A percentile compares a stretch with the other conserved stretches of the same genome.
These are phyloP conservation scores for Eugnorisma glareosa DNA, from an alignment of 2,888 invertebrate species.

Conservation along the genomic window DNA sequence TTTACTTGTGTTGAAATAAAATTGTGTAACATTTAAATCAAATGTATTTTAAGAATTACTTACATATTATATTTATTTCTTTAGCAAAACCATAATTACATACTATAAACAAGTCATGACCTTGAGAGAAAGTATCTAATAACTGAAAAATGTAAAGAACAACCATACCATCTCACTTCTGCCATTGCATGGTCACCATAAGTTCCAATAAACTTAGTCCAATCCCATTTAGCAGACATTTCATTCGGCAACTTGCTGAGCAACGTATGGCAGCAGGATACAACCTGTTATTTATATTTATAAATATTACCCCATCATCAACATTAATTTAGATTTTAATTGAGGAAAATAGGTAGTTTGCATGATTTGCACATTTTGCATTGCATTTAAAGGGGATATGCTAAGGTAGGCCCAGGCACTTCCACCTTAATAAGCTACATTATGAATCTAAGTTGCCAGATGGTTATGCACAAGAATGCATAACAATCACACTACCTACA, in stretches of 20 bases:
- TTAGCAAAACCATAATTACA: neutral
- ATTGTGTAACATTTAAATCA: neutral
- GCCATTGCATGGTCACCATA: conserved; percentile 88
- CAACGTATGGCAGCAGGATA: conserved; percentile 91
- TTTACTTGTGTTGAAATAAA: conserved; percentile 9
- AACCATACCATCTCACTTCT: conserved; percentile 91
- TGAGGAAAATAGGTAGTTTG: conserved; percentile 41
- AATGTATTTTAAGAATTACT: neutral
- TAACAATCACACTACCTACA: conserved; percentile 27
- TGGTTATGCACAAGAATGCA: conserved; percentile 43
- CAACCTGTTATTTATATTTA: conserved; percentile 82
- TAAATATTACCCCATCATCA: conserved; percentile 5
- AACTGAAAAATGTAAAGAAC: neutral
- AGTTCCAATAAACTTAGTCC: conserved; percentile 92
- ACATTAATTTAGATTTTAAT: conserved; percentile 11
- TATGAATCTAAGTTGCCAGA: conserved; percentile 16
- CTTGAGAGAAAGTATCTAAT: neutral
- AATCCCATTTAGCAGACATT: conserved; percentile 93
- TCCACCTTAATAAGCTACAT: neutral
- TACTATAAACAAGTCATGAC: neutral
- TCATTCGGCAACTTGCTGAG: conserved; percentile 91
- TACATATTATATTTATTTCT: neutral
- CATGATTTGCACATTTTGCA: conserved; percentile 3
- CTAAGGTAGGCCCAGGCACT: neutral
- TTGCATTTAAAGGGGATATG: neutral